Base-by-base conservation (phyloP, 1,140 invertebrate genomes). In the Diorhabda carinulata region DNA sequence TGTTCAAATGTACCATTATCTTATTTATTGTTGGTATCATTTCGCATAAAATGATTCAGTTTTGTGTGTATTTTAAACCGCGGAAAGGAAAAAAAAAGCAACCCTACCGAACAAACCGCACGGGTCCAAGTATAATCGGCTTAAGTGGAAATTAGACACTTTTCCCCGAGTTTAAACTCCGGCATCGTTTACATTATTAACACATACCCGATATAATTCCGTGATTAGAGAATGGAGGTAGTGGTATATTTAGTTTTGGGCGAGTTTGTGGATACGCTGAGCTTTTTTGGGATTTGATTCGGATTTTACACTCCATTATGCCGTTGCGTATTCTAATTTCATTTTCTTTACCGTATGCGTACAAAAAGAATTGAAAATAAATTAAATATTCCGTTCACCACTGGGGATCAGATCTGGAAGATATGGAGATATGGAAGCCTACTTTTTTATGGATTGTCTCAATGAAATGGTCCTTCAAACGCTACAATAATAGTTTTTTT, bases 91-190 rank as follows among this genome's bases (percentile, higher is more conserved):
- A n/a, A 52, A 52, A 52, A 52, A 3, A 52, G 9, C 6, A n/a
- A 52, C 47, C n/a, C n/a, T 52, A n/a, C 47, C n/a, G 47, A 8
- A n/a, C 6, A 52, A 52, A 52, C 47, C 47, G n/a, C 47, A 52
- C 47, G 47, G 47, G 47, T 52, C 47, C 47, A 52, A n/a, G 47
- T 52, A 52, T 52, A 52, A 52, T 52, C 47, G 47, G 47, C 47
- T 52, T 52, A 52, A n/a, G 47, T 52, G 47, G 47, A 52, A 52
- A 52, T 52, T 52, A 52, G 47, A 52, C 47, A 52, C 47, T 52
- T 52, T 52, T 52, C 47, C 47, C 25, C 25, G 25, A 52, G 47
- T 52, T 52, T 8, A 52, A 52, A 52, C 47, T 52, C 25, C 25
- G 47, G 47, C 47, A 52, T 52, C 47, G 47, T 52, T 52, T 52